phyloP scores from a whole-genome alignment of 2,113 vertebrate species.

The Panthera leo region DNA sequence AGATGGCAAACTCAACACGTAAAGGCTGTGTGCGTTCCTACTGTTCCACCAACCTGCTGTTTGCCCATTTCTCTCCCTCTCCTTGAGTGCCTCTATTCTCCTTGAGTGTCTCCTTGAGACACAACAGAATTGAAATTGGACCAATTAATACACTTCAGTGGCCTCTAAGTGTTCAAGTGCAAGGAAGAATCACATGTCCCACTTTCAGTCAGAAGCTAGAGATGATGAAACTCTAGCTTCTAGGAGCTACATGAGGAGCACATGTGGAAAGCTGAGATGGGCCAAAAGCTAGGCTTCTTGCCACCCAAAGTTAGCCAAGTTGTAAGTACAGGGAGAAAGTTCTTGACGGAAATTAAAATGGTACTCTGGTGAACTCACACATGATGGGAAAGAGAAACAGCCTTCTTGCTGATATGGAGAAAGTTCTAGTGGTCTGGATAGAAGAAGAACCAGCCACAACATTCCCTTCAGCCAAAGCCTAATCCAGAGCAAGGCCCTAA shows the following conservation, averaged over 20 bases:
- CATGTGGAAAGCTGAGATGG: neutral
- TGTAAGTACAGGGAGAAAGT: neutral
- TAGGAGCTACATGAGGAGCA: neutral
- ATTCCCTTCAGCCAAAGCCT: neutral
- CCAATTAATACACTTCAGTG: neutral
- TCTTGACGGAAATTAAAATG: neutral
- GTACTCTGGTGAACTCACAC: neutral
- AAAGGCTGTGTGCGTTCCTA: neutral
- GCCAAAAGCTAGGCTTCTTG: neutral
- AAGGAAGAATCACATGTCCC: neutral
- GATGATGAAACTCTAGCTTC: neutral
- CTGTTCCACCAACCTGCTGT: neutral
- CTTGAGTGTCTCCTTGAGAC: neutral
- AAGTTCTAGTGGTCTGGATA: neutral
- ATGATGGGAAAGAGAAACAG: neutral
- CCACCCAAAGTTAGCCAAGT: neutral
- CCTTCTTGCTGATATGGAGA: neutral
- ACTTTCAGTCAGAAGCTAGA: neutral
- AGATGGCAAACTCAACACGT: neutral
- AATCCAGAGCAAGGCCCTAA: neutral
- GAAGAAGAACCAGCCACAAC: neutral
- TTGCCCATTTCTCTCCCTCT: neutral
- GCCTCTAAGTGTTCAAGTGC: neutral
- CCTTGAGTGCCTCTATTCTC: neutral
- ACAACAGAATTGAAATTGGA: neutral